Percentiles rank a stretch among this genome's conserved stretches.
These are phyloP conservation scores for Laothoe populi DNA, from an alignment of 2,888 invertebrate species.

Conservation along the genomic window DNA sequence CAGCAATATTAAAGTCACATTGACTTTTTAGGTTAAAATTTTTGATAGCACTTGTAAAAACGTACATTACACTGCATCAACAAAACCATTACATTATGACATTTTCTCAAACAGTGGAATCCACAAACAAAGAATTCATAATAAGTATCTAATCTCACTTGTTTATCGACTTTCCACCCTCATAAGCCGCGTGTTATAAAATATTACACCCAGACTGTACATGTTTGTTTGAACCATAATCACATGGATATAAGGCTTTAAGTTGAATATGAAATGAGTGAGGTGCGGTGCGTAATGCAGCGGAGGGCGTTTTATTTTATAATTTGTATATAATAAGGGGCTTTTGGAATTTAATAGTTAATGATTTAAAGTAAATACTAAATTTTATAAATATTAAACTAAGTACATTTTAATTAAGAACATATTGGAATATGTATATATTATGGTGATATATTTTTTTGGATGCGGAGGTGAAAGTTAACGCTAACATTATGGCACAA, in stretches of 20 bases:
- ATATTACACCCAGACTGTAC: slow-evolving; percentile 27
- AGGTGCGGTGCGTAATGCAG: background rate
- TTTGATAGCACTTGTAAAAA: background rate
- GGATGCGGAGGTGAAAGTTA: no score
- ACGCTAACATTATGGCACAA: no score
- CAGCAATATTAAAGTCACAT: background rate
- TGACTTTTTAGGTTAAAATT: background rate
- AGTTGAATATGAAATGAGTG: slow-evolving; percentile 2
- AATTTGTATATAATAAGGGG: no score
- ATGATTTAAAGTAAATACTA: no score
- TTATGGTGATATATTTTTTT: no score
- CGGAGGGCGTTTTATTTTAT: slow-evolving; percentile 1
- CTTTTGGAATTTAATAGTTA: no score
- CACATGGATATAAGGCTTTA: slow-evolving; percentile 10
- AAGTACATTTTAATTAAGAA: no score
- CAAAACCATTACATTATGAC: background rate
- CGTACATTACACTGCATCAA: background rate
- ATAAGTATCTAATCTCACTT: slow-evolving; percentile 28
- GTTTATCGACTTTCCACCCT: slow-evolving; percentile 28
- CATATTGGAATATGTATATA: no score
- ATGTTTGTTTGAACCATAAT: slow-evolving; percentile 12
- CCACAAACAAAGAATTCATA: slow-evolving; percentile 24
- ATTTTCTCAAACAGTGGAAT: slow-evolving; percentile 19
- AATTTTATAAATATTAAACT: no score
- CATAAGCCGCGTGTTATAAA: slow-evolving; percentile 26